Conservation (phyloP, 2,113 vertebrate genomes). For the Hepsetus odoe region DNA sequence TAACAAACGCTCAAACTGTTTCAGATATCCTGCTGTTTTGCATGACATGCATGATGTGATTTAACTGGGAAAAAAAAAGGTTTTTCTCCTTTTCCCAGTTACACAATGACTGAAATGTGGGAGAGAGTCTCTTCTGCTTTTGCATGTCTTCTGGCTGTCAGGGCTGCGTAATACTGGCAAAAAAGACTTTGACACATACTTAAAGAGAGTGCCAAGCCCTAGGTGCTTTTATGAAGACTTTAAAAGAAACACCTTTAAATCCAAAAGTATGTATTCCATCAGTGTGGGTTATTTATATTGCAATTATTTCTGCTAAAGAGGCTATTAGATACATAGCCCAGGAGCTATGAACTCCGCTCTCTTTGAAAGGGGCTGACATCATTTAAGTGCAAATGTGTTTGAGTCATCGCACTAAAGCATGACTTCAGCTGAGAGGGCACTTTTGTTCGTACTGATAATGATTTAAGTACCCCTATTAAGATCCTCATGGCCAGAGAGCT, state of each 20-base stretch:
- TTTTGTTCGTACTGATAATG: conserved; percentile 37
- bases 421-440: conserved; percentile 44
- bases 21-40: not conserved
- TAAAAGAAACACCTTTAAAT: conserved; percentile 67
- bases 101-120: conserved; percentile 40
- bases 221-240: conserved; percentile 60
- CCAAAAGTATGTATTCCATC: conserved; percentile 64
- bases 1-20: not conserved
- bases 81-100: conserved; percentile 33
- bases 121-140: conserved; percentile 46
- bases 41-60: conserved; percentile 1
- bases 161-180: conserved; percentile 54
- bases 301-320: conserved; percentile 49
- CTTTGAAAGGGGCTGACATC: conserved; percentile 48
- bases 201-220: conserved; percentile 59
- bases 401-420: conserved; percentile 46
- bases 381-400: conserved; percentile 39
- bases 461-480: conserved; percentile 32
- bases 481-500: conserved; percentile 6
- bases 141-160: conserved; percentile 41
- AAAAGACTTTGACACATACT: conserved; percentile 65
- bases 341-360: conserved; percentile 38
- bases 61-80: not conserved
- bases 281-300: conserved; percentile 53
- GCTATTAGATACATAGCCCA: conserved; percentile 46